Conservation (phyloP, 2,113 vertebrate genomes). For the Lepisosteus oculatus region DNA sequence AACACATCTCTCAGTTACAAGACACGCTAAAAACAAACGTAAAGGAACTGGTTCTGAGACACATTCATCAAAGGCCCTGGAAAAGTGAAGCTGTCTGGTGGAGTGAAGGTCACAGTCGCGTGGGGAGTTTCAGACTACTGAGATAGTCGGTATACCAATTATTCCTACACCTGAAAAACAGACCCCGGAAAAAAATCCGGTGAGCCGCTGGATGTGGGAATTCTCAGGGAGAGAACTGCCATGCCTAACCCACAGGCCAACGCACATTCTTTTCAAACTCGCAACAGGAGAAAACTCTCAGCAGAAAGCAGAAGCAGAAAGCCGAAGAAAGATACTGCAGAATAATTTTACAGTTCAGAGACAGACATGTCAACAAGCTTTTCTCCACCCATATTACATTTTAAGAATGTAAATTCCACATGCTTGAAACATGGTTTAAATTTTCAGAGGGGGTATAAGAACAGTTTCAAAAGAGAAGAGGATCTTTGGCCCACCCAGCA, state of each 20-base stretch:
- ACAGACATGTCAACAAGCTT: not conserved
- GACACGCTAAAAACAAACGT: too few species aligned
- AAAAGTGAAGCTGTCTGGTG: not conserved
- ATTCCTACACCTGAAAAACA: not conserved
- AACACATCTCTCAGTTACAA: too few species aligned
- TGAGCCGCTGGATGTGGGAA: not conserved
- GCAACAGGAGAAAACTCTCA: not conserved
- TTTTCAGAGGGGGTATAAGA: too few species aligned
- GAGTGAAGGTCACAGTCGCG: not conserved
- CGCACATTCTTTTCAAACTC: conserved; percentile 42
- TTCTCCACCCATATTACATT: not conserved
- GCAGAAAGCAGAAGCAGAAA: not conserved
- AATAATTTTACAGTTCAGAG: not conserved
- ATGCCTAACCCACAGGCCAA: conserved; percentile 13
- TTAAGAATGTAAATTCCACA: not conserved
- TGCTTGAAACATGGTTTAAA: not conserved
- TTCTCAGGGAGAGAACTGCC: not conserved
- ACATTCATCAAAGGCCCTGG: too few species aligned
- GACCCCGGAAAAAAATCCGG: not conserved
- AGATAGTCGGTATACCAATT: too few species aligned
- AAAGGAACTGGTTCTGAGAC: too few species aligned
- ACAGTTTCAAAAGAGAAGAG: not conserved
- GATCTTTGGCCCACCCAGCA: not conserved
- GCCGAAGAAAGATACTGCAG: not conserved
- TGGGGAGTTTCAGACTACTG: not conserved